phyloP scores from a whole-genome alignment of 2,113 vertebrate genomes.

The Asarcornis scutulata region DNA sequence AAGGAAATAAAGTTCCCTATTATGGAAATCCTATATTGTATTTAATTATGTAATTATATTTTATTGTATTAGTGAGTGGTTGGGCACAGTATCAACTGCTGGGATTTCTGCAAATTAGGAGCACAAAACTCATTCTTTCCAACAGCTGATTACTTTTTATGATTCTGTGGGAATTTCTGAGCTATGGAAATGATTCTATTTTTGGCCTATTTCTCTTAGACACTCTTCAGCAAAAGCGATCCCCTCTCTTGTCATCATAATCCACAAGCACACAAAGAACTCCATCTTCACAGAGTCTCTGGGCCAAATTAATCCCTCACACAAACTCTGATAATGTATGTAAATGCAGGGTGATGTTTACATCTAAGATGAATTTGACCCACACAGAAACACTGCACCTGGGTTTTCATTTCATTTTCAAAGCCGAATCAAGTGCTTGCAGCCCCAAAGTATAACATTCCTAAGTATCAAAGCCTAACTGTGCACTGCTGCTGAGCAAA shows the following conservation, averaged over 20 bases:
- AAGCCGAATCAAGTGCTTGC: not conserved
- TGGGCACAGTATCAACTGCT: conserved; percentile 40
- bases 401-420: not conserved
- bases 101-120: conserved; percentile 63
- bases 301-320: conserved; percentile 16
- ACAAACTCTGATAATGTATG: not conserved
- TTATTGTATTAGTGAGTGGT: conserved; percentile 72
- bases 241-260: not conserved
- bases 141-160: conserved; percentile 63
- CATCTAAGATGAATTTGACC: not conserved
- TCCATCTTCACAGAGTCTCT: not conserved
- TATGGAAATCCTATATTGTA: conserved; percentile 73
- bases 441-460: not conserved
- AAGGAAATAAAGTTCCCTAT: conserved; percentile 74
- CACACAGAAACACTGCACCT: not conserved
- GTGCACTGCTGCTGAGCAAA: not conserved
- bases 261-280: conserved; percentile 17
- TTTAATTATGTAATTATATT: conserved; percentile 79
- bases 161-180: conserved; percentile 24
- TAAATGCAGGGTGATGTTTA: not conserved
- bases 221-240: conserved; percentile 21
- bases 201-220: conserved; percentile 49
- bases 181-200: conserved; percentile 49
- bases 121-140: conserved; percentile 55
- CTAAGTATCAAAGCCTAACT: not conserved